Evolutionary conservation across 2,797 vertebrate species (phyloP), one percentile per base, ranked within the genome.

Genomic region (Synanceia verrucosa): DNA sequence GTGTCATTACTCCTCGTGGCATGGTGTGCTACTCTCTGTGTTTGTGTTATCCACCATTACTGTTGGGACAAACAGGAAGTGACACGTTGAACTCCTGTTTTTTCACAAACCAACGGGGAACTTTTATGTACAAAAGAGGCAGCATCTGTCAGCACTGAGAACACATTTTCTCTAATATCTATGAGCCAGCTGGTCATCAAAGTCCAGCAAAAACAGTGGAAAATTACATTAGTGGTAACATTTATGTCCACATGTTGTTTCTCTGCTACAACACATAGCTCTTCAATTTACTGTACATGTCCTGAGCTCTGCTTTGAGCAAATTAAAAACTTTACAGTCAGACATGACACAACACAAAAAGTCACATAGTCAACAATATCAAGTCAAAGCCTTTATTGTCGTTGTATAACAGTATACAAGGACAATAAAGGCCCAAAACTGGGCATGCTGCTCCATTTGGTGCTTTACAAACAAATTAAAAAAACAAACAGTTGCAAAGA

Each of bases 1-100:
- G 64, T 71, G 51, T 68, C 73, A 70, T 78, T 74, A 70, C 65
- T 82, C 73, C 56, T 46, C 47, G 26, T 61, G 37, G 24, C 29
- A 0, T 26, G 55, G 9, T 4, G 5, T 46, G 29, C 52, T 57
- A 37, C 29, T 60, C 61, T 39, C 33, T 41, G 16, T 66, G 37
- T 65, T 76, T 74, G 51, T 77, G n/a, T 69, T 60, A 68, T 64
- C 69, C 76, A 24, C 50, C 68, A 29, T 33, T 57, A 21, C 73
- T 29, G 33, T 43, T 6, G 19, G 65, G 51, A 26, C 58, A 71
- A 80, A 41, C 65, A 60, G 61, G 48, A 85, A 75, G 48, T 67
- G 65, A 52, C 59, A 60, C 7, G 14, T 24, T 24, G 14, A 65
- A 66, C 37, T 56, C 33, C 23, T 7, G 4, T 71, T 64, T 33